Percentiles rank a stretch among this genome's conserved stretches.
Evolutionary conservation across 2,888 invertebrate genomes (phyloP).

Genomic region (Dexiosoma caninum): DNA sequence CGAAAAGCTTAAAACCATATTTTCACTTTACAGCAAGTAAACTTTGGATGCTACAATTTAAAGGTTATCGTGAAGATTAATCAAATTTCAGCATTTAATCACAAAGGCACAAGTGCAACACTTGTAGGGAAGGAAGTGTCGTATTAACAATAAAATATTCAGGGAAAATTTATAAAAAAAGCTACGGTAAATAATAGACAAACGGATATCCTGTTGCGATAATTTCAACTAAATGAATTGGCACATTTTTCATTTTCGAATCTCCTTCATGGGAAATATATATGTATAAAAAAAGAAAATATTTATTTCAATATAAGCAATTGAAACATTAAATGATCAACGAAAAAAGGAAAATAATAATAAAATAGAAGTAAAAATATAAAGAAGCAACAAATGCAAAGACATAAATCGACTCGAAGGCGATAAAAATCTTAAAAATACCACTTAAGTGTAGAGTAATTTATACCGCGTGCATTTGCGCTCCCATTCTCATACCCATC

Average conservation of each 20-base stretch:
- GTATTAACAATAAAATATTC: slow-evolving; percentile 38
- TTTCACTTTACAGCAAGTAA: slow-evolving; percentile 39
- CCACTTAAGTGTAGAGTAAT: slow-evolving; percentile 77
- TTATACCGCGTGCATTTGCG: slow-evolving; percentile 69
- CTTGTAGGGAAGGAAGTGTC: slow-evolving; percentile 48
- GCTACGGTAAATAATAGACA: slow-evolving; percentile 45
- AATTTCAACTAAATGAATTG: slow-evolving; percentile 77
- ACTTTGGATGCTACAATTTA: slow-evolving; percentile 29
- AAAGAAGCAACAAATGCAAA: slow-evolving; percentile 51
- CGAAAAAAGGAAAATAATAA: slow-evolving; percentile 11
- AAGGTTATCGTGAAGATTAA: slow-evolving; percentile 75
- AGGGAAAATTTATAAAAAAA: slow-evolving; percentile 26
- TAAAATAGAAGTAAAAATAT: slow-evolving; percentile 27
- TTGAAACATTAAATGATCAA: slow-evolving; percentile 63
- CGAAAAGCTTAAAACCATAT: slow-evolving; percentile 44
- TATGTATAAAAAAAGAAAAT: too few relatives aligned
- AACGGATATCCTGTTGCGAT: slow-evolving; percentile 68
- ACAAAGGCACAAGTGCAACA: slow-evolving; percentile 23
- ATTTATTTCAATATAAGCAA: slow-evolving; percentile 46
- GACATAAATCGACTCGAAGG: slow-evolving; percentile 61
- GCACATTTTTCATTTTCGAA: slow-evolving; percentile 75
- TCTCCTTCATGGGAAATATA: slow-evolving; percentile 18
- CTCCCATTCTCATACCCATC: background rate
- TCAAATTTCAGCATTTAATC: slow-evolving; percentile 67
- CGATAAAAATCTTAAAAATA: slow-evolving; percentile 77